A percentile compares a stretch with the other conserved stretches of the same genome.
These are phyloP conservation scores for Deroplatys truncata DNA, from an alignment of 2,888 invertebrate species.

Conservation along the genomic window DNA sequence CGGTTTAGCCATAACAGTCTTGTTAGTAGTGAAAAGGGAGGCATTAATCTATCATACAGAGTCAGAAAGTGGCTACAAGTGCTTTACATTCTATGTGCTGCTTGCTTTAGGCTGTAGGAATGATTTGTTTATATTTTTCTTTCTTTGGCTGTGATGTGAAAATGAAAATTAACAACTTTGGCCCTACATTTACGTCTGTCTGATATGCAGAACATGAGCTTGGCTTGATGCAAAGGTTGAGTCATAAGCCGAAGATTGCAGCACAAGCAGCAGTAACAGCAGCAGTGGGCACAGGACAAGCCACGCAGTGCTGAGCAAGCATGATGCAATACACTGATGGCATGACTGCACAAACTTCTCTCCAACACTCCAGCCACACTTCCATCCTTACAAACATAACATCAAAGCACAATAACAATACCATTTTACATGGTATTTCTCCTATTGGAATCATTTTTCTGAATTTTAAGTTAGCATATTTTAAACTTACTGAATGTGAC, in stretches of 20 bases:
- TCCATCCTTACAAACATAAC: neutral
- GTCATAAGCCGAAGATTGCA: neutral
- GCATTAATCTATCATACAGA: neutral
- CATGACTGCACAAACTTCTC: neutral
- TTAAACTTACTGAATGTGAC: neutral
- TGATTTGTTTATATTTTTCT: neutral
- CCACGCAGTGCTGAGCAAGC: neutral
- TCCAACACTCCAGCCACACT: neutral
- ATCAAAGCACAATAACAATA: neutral
- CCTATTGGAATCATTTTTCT: neutral
- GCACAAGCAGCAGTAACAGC: neutral
- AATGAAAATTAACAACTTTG: neutral
- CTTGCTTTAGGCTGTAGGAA: constrained; percentile 13
- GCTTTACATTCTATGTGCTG: constrained; percentile 13
- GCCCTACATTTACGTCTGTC: neutral
- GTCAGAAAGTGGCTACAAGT: neutral
- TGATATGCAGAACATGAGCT: neutral
- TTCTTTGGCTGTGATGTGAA: constrained; percentile 17
- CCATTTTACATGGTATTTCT: neutral
- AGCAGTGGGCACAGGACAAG: neutral
- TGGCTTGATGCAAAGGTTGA: neutral
- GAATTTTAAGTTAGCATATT: neutral
- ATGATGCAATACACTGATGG: neutral
- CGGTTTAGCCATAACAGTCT: neutral
- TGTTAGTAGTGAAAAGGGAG: neutral